Base-by-base conservation (phyloP, 2,113 vertebrate genomes). In the Toxostoma redivivum region DNA sequence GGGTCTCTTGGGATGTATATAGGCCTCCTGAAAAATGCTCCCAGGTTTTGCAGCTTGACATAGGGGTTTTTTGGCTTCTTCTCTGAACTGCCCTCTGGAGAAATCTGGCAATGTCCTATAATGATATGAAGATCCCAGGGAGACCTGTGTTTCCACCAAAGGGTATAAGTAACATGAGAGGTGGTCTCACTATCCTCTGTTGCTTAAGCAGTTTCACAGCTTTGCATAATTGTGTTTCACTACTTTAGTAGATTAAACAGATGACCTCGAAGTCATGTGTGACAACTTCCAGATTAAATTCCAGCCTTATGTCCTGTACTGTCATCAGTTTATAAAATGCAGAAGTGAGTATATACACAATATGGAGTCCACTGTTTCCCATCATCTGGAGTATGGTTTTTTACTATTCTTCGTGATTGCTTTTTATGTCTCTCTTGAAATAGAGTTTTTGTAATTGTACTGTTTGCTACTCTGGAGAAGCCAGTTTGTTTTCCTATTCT, bases 401-500 rank as follows among this genome's bases (percentile, higher is more conserved):
- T 97, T 97, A 94, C 84, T 94, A 64, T 95, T 93, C 66, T 94
- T 93, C 92, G 95, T 94, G 89, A 95, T 96, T 97, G 90, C 91
- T 98, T 97, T 97, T 96, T 96, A 95, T 83, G 60, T 85, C 50
- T 90, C 57, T 78, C 81, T 90, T 94, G 96, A 95, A 96, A 97
- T 64, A 30, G 44, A 94, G 37, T 65, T 96, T 88, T 96, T 95
- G 72, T 90, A 91, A 94, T 96, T 96, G 71, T 57, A 72, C 38
- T 85, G 85, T 97, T 97, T 92, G 53, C 72, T 95, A 81, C 74
- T 92, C 44, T 60, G 64, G 47, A 88, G 83, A 92, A 95, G n/a
- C 12, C 21, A 70, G 86, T 71, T 94, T 91, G 20, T 86, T 97
- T 95, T 89, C 50, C 37, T 77, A 33, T 90, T 94, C 15, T 86